A percentile compares a stretch with the other conserved stretches of the same genome.
phyloP scores from a whole-genome alignment of 1,140 invertebrate species.

The Hormaphis cornu region DNA sequence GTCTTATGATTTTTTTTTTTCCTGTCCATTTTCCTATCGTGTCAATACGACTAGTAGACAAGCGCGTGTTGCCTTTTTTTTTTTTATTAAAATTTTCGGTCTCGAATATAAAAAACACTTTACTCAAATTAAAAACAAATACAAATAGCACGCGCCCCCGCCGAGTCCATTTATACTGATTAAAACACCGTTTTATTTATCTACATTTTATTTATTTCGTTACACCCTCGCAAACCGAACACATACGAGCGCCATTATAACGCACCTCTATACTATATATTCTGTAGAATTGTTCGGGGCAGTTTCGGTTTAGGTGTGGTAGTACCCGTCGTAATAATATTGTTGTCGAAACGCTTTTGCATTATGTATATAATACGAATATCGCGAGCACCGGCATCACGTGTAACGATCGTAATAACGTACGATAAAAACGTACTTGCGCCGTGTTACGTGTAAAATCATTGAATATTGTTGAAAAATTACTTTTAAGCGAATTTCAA shows the following conservation, averaged over 20 bases:
- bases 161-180: constrained; percentile 15
- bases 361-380: neutral
- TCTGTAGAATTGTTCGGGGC: too few species aligned
- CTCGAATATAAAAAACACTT: neutral
- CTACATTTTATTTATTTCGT: neutral
- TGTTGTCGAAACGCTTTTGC: neutral
- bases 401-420: too few species aligned
- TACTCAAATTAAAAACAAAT: constrained; percentile 11
- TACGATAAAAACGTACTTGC: neutral
- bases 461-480: too few species aligned
- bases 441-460: neutral
- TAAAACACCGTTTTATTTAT: constrained; percentile 13
- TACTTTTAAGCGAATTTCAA: too few species aligned
- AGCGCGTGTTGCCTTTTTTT: neutral
- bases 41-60: too few species aligned
- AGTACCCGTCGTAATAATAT: too few species aligned
- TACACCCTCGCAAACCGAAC: too few species aligned
- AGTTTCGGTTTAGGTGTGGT: too few species aligned
- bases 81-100: neutral
- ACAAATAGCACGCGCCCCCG: neutral
- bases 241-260: too few species aligned
- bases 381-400: neutral
- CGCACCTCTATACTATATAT: too few species aligned
- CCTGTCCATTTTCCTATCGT: neutral
- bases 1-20: too few species aligned